These are phyloP conservation scores for Cynoglossus semilaevis DNA, from an alignment of 2,113 vertebrate species.

Conservation along the genomic window DNA sequence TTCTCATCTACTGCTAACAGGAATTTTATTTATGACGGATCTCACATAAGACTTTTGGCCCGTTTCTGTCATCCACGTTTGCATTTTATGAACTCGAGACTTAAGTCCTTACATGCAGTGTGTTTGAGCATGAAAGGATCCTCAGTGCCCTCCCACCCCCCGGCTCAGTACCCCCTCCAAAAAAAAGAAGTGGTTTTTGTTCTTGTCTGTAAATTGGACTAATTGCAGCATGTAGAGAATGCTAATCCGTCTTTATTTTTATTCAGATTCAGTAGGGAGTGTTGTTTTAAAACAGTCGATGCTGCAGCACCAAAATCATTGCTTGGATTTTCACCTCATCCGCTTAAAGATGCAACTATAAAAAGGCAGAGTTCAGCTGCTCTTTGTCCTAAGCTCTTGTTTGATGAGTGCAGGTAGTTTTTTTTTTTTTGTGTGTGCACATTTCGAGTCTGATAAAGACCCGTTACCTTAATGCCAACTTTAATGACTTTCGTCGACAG, in stretches of 20 bases:
- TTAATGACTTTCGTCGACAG: constrained; percentile 43
- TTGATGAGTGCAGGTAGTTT: constrained; percentile 34
- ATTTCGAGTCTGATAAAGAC: constrained; percentile 11
- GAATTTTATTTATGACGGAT: constrained; percentile 65
- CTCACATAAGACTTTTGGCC: constrained; percentile 44
- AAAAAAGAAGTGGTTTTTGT: constrained; percentile 47
- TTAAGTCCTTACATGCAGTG: constrained; percentile 46
- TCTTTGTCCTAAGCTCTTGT: constrained; percentile 52
- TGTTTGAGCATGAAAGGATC: constrained; percentile 53
- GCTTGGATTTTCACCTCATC: constrained; percentile 45
- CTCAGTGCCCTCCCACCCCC: constrained; percentile 36
- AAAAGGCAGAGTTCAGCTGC: constrained; percentile 45
- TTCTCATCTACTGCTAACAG: constrained; percentile 28
- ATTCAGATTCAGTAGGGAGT: constrained; percentile 58
- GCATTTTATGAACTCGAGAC: constrained; percentile 64
- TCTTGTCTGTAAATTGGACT: constrained; percentile 47
- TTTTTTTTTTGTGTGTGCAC: constrained; percentile 40
- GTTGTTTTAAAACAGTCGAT: constrained; percentile 56
- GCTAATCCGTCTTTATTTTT: constrained; percentile 45
- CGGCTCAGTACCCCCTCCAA: constrained; percentile 17
- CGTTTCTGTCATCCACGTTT: constrained; percentile 21
- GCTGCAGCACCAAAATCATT: constrained; percentile 51
- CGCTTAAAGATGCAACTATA: constrained; percentile 54
- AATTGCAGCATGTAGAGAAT: constrained; percentile 54
- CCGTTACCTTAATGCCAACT: constrained; percentile 49